These are phyloP conservation scores for Coenonympha arcania DNA, from an alignment of 2,888 invertebrate genomes.

Conservation along the genomic window DNA sequence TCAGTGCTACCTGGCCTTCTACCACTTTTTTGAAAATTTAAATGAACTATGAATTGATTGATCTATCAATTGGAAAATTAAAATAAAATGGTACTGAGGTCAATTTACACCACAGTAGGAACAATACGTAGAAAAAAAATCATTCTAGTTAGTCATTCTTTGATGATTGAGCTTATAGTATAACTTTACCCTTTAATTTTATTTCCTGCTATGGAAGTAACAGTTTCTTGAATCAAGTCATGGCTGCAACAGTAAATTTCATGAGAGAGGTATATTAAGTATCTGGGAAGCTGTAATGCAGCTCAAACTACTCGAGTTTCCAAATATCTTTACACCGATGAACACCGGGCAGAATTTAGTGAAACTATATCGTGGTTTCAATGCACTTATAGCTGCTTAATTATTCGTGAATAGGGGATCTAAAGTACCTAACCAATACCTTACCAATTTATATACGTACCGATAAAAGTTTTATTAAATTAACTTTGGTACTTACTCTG, in stretches of 20 bases:
- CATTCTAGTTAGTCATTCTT: no score
- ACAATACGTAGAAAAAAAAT: no score
- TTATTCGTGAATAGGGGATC: slow-evolving; percentile 8
- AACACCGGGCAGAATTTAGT: slow-evolving; percentile 12
- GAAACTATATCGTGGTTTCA: slow-evolving; percentile 16
- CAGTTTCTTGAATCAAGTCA: not conserved
- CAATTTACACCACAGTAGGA: no score
- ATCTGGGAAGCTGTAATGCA: not conserved
- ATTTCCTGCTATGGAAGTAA: no score
- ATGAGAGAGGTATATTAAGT: not conserved
- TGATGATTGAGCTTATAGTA: no score
- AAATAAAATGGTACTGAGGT: no score
- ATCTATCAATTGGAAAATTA: no score
- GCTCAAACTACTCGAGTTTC: not conserved
- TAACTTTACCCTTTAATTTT: no score
- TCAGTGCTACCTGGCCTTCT: no score
- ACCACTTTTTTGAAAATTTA: no score
- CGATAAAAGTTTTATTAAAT: not conserved
- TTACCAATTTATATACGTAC: not conserved
- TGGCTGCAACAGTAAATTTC: not conserved
- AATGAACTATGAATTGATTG: no score
- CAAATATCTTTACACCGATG: slow-evolving; percentile 11
- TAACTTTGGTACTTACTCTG: no score
- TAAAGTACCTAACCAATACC: not conserved
- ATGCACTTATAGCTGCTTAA: slow-evolving; percentile 16